These are phyloP conservation scores for Acipenser oxyrinchus DNA, from an alignment of 2,797 vertebrate species.

Conservation along the genomic window DNA sequence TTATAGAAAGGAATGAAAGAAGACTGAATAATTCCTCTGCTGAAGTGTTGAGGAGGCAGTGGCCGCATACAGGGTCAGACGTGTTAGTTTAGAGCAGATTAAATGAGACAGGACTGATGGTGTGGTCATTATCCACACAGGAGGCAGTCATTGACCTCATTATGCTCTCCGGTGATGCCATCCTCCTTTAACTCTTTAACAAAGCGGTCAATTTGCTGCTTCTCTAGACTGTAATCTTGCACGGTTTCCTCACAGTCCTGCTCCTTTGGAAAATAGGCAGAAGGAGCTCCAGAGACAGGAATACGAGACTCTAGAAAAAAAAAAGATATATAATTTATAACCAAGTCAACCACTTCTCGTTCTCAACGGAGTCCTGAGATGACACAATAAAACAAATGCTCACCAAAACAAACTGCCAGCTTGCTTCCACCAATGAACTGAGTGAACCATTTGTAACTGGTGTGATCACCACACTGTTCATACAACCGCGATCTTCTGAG, in stretches of 20 bases:
- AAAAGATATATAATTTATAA: background rate
- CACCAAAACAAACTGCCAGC: slow-evolving; percentile 59
- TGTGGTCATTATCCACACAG: slow-evolving; percentile 40
- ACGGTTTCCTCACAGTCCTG: slow-evolving; percentile 44
- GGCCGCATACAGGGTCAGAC: too few species aligned
- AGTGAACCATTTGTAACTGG: slow-evolving; percentile 41
- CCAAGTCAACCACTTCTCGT: too few species aligned
- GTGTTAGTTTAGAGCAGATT: too few species aligned
- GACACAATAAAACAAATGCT: slow-evolving; percentile 17
- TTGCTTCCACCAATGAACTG: slow-evolving; percentile 45
- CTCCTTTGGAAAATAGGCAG: slow-evolving; percentile 53
- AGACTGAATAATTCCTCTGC: too few species aligned
- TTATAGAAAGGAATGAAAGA: too few species aligned
- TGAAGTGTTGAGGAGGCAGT: too few species aligned
- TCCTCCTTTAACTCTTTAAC: slow-evolving; percentile 30
- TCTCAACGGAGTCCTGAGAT: too few species aligned
- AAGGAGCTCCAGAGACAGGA: slow-evolving; percentile 34
- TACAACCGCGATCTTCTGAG: slow-evolving; percentile 46
- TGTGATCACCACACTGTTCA: slow-evolving; percentile 51
- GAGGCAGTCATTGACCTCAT: slow-evolving; percentile 24
- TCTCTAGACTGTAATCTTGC: background rate
- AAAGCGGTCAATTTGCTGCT: slow-evolving; percentile 22
- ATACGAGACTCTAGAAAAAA: slow-evolving; percentile 19
- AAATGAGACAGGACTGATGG: too few species aligned
- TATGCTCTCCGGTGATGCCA: accelerated